Conservation (phyloP, 1,140 invertebrate genomes). For the Eufriesea mexicana region DNA sequence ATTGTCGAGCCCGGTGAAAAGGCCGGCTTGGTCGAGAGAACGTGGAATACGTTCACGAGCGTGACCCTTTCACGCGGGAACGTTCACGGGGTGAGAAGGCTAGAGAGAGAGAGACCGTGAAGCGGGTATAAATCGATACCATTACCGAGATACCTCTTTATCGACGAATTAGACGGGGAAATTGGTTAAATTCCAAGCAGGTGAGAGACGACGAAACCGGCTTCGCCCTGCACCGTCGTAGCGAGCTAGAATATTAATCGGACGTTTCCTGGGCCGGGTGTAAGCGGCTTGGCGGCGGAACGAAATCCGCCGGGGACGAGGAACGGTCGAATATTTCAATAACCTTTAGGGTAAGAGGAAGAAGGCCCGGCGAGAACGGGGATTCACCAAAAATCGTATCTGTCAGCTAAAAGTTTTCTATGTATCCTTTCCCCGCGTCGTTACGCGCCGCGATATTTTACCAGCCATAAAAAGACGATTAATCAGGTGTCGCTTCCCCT, state of each 20-base stretch:
- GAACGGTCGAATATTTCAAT: conserved; percentile 46
- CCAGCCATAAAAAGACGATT: conserved; percentile 69
- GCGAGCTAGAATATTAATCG: neutral
- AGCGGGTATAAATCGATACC: conserved; percentile 36
- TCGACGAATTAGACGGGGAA: neutral
- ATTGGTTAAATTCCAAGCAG: neutral
- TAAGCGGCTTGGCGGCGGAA: neutral
- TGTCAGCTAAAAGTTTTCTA: conserved; percentile 36
- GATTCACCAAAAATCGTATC: conserved; percentile 42
- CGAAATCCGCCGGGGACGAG: neutral
- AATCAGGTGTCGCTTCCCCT: conserved; percentile 50
- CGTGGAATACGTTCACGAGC: conserved; percentile 14
- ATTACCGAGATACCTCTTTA: conserved; percentile 4
- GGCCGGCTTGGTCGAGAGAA: neutral
- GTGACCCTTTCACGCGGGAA: conserved; percentile 10
- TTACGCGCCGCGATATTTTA: conserved; percentile 59
- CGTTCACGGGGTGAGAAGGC: no score
- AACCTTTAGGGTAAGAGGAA: neutral
- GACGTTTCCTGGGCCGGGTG: neutral
- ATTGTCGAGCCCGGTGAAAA: conserved; percentile 55
- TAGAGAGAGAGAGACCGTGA: neutral
- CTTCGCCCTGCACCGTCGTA: no score
- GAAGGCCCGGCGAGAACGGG: neutral
- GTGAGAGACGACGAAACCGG: no score
- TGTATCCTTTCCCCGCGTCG: conserved; percentile 31